These are phyloP conservation scores for Scomber colias DNA, from an alignment of 2,113 vertebrate genomes.

Conservation along the genomic window DNA sequence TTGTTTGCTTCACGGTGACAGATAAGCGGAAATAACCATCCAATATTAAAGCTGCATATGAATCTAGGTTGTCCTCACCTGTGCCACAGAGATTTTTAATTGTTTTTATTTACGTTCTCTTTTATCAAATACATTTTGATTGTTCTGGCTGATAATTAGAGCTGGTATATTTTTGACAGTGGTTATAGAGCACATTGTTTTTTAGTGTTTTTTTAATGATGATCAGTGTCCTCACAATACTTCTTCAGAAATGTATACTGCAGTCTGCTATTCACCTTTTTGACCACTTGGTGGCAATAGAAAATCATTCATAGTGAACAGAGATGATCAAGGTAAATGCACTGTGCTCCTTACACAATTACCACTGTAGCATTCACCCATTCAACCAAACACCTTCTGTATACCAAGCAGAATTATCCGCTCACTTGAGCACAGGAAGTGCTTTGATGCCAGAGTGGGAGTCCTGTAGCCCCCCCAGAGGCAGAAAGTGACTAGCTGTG, in stretches of 20 bases:
- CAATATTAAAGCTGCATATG: constrained; percentile 16
- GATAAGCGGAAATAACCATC: constrained; percentile 63
- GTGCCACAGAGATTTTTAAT: constrained; percentile 11
- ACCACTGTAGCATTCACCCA: constrained; percentile 13
- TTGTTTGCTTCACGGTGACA: constrained; percentile 65
- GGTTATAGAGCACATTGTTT: neutral
- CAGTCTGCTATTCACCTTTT: constrained; percentile 13
- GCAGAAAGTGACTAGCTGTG: constrained; percentile 25
- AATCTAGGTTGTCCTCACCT: constrained; percentile 22
- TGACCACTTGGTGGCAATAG: constrained; percentile 70
- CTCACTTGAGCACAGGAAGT: constrained; percentile 72
- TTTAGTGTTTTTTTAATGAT: neutral
- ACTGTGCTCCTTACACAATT: constrained; percentile 25
- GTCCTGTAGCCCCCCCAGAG: constrained; percentile 41
- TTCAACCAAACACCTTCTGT: constrained; percentile 34
- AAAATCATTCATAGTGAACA: constrained; percentile 23
- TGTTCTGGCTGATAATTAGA: neutral
- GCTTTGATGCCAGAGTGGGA: constrained; percentile 55
- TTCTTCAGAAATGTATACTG: neutral
- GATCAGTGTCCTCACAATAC: neutral
- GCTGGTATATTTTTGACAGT: neutral
- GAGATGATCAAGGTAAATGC: neutral
- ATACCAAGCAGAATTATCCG: constrained; percentile 45
- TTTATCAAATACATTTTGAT: neutral
- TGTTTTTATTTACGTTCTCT: neutral